A percentile compares a stretch with the other conserved stretches of the same genome.
Evolutionary conservation across 2,888 invertebrate genomes (phyloP).

Genomic region (Fissipunctia ypsillon): DNA sequence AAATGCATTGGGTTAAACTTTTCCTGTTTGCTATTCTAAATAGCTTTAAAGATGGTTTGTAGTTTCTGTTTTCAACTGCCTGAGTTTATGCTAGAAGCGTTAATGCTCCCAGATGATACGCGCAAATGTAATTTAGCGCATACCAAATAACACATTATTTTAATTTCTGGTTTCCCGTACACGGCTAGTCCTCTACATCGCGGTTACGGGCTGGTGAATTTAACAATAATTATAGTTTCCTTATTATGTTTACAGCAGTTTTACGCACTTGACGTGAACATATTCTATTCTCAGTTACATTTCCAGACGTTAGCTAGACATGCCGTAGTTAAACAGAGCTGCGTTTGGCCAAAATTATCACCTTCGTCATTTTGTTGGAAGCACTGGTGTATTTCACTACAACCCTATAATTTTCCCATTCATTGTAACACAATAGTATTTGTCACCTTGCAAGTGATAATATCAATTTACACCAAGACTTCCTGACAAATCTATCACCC

Average conservation of each 20-base stretch:
- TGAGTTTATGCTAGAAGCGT: background rate
- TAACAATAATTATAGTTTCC: slow-evolving; percentile 54
- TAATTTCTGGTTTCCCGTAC: slow-evolving; percentile 53
- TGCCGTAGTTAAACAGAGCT: slow-evolving; percentile 34
- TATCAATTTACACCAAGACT: slow-evolving; percentile 38
- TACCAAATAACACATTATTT: slow-evolving; percentile 24
- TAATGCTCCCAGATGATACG: background rate
- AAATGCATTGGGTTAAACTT: background rate
- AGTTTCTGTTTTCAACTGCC: background rate
- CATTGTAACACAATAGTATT: slow-evolving; percentile 8
- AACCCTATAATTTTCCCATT: slow-evolving; percentile 5
- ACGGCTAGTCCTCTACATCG: slow-evolving; percentile 11
- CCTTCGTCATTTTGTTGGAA: slow-evolving; percentile 13
- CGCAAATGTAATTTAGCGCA: slow-evolving; percentile 31
- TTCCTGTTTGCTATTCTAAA: slow-evolving; percentile 38
- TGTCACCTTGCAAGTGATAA: slow-evolving; percentile 52
- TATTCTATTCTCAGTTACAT: slow-evolving; percentile 71
- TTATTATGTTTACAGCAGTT: slow-evolving; percentile 41
- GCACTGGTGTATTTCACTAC: slow-evolving; percentile 12
- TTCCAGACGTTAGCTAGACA: slow-evolving; percentile 72
- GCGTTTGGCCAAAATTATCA: slow-evolving; percentile 28
- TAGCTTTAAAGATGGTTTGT: background rate
- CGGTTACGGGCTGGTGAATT: slow-evolving; percentile 37
- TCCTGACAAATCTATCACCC: slow-evolving; percentile 61
- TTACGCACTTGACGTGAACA: slow-evolving; percentile 50